Base-by-base conservation (phyloP, 1,140 invertebrate species). In the Sycobia sp. region DNA sequence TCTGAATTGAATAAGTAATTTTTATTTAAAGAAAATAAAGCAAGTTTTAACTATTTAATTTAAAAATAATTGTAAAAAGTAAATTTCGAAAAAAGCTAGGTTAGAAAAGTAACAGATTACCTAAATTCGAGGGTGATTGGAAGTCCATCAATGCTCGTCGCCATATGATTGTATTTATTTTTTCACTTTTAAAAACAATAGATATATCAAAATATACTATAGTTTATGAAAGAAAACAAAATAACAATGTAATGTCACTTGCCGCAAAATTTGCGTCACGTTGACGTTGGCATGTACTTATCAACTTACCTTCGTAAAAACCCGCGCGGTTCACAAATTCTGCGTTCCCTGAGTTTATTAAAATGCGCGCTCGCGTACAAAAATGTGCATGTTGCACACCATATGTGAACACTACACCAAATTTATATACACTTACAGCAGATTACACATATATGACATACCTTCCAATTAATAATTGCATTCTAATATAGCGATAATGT, bases 1-100 rank as follows among this genome's bases (percentile, higher is more conserved):
- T 60, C 91, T 92, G 87, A 23, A 58, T 10, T 27, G 13, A 47
- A 13, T 9, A 38, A 47, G 25, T 3, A 41, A 27, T 20, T 9
- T 1, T 20, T 34, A 34, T 34, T n/a, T 5, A 3, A 34, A 13
- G 23, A 50, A 16, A 20, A 20, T 36, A 22, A 51, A 8, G 18
- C 8, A 39, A 39, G 29, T 32, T 32, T 7, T 32, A 7, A 4
- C 11, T 32, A 32, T 7, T 32, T 32, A 11, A 39, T 8, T 39
- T 4, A n/a, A 39, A 39, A 39, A 39, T 39, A 10, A 4, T 18
- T 20, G 20, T 47, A 23, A 27, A 29, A 27, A n/a, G n/a, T n/a
- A n/a, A n/a, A n/a, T n/a, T n/a, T n/a, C n/a, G n/a, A n/a, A 51
- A 44, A 47, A 62, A 62, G 39, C 49, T 18, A 62, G 60, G 60